Evolutionary conservation across 2,113 vertebrate genomes (phyloP).

Genomic region (Pelvicachromis taeniatus): DNA sequence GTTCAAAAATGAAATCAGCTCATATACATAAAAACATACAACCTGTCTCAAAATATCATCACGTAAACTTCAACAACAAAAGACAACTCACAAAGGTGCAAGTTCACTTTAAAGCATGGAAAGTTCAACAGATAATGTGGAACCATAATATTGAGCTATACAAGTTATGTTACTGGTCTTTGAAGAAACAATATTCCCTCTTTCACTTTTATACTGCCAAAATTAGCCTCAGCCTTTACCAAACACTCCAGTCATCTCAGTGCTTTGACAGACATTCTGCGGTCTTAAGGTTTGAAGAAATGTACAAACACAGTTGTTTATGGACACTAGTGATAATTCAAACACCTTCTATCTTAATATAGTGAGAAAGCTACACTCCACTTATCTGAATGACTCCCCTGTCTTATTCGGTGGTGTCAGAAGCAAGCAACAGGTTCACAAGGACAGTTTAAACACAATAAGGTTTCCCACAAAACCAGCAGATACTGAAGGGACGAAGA

Average conservation of each 20-base stretch:
- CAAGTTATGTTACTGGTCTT: conserved; percentile 1
- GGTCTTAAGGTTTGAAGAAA: conserved; percentile 37
- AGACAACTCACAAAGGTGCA: conserved; percentile 21
- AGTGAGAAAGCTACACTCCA: not conserved
- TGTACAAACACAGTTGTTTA: conserved; percentile 32
- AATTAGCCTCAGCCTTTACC: not conserved
- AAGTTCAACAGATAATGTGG: conserved; percentile 20
- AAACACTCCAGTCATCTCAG: not conserved
- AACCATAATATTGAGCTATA: conserved; percentile 16
- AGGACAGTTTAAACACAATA: conserved; percentile 40
- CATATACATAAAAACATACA: conserved; percentile 40
- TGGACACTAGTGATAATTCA: not conserved
- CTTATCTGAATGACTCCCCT: not conserved
- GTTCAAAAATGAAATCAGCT: conserved; percentile 31
- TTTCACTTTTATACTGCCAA: not conserved
- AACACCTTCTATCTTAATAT: not conserved
- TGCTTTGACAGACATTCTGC: conserved; percentile 44
- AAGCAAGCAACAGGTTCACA: not conserved
- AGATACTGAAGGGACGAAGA: not conserved
- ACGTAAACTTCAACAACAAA: conserved; percentile 30
- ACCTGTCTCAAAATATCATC: conserved; percentile 21
- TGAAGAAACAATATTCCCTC: not conserved
- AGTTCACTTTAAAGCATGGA: conserved; percentile 56
- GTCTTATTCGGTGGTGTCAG: not conserved
- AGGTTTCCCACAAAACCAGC: conserved; percentile 30